Base-by-base conservation (phyloP, 1,140 invertebrate genomes). In the Lordiphosa mommai region DNA sequence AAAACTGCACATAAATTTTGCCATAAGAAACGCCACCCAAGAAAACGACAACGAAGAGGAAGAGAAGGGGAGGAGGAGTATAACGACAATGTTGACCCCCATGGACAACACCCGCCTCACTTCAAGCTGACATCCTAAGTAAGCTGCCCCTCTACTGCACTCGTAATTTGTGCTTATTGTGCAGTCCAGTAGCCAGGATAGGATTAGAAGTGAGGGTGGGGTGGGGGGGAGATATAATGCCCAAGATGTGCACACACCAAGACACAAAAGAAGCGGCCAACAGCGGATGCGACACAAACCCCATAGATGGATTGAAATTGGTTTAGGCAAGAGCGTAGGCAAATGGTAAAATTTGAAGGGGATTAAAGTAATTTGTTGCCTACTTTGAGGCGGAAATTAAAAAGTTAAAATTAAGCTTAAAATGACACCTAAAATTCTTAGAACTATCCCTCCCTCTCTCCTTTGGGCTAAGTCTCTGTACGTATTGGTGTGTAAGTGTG, bases 91-190 rank as follows among this genome's bases (percentile, higher is more conserved):
- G 58, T 52, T 66, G 65, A 80, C 74, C 76, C 72, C 76, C 65
- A 57, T 49, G 76, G 52, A 63, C 71, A 68, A 48, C 56, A 53
- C 60, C 61, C 3, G 8, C 8, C 30, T 29, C 27, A 32, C 2
- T 17, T 14, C 27, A 14, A 36, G 23, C 30, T 40, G 61, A 55
- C 56, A n/a, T 64, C 50, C 47, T 61, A 56, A 49, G 69, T 34
- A 61, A 61, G 34, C 46, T 52, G 36, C 20, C 60, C 9, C 6
- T 43, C 47, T 41, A 34, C 34, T 33, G 71, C 59, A 76, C 68
- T 72, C 72, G 77, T 82, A 82, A 84, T 82, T 82, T 82, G 77
- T 69, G 72, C 67, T 85, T 72, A 82, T 82, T 82, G 77, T 84
- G 68, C 72, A 72, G 34, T 64, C 41, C 59, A 55, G 32, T 72